phyloP scores from a whole-genome alignment of 2,113 vertebrate genomes.

The Phyllostomus hastatus region DNA sequence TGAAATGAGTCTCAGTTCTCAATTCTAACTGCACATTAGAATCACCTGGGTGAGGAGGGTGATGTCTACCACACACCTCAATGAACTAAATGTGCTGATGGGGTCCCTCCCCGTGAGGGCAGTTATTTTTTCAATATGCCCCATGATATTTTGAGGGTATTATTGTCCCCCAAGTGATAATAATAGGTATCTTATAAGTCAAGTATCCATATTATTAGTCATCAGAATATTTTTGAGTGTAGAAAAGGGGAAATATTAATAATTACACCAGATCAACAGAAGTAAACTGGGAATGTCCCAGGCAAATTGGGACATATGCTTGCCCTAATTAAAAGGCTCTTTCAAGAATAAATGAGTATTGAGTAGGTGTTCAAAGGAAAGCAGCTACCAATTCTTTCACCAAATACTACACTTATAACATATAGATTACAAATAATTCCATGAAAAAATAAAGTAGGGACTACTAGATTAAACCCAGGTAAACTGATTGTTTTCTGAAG shows the following conservation, averaged over 20 bases:
- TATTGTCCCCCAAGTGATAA: not conserved
- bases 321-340: not conserved
- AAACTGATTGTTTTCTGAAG: not conserved
- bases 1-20: not conserved
- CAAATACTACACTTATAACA: slow-evolving; percentile 7
- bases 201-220: not conserved
- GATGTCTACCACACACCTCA: not conserved
- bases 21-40: not conserved
- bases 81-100: not conserved
- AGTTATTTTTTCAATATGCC: not conserved
- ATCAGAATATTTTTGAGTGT: not conserved
- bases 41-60: not conserved
- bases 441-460: not conserved
- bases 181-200: not conserved
- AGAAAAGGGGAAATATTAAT: not conserved
- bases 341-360: slow-evolving; percentile 24
- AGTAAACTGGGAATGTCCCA: not conserved
- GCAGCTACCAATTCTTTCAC: not conserved
- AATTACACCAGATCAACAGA: not conserved
- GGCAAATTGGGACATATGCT: not conserved
- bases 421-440: not conserved
- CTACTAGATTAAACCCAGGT: not conserved
- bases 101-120: not conserved
- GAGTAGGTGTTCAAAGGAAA: slow-evolving; percentile 31
- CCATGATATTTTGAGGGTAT: not conserved